phyloP scores from a whole-genome alignment of 2,113 vertebrate genomes.

The Desmodus rotundus region DNA sequence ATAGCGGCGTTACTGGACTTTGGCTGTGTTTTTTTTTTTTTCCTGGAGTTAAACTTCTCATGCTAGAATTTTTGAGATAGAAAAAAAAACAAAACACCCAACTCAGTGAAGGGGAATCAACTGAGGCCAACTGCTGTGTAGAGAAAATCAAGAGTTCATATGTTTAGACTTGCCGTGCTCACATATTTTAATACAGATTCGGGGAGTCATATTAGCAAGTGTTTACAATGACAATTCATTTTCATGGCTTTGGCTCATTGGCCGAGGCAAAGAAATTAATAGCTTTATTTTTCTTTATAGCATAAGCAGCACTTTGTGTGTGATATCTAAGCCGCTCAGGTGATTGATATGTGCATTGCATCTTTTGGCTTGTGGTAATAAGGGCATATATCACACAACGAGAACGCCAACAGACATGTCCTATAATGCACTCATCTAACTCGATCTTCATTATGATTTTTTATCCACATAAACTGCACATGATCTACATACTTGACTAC shows the following conservation, averaged over 20 bases:
- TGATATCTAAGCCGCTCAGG: constrained; percentile 9
- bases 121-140: constrained; percentile 5
- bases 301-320: constrained; percentile 36
- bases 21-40: not conserved
- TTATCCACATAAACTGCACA: constrained; percentile 36
- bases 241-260: constrained; percentile 57
- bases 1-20: not conserved
- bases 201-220: constrained; percentile 48
- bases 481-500: constrained; percentile 26
- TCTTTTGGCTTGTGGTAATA: constrained; percentile 63
- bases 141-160: not conserved
- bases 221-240: constrained; percentile 55
- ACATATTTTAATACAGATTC: constrained; percentile 49
- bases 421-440: not conserved
- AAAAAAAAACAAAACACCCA: not conserved
- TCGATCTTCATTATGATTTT: constrained; percentile 55
- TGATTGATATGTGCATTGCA: constrained; percentile 51
- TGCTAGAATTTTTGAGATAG: not conserved
- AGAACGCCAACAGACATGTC: constrained; percentile 37
- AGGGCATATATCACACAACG: constrained; percentile 37
- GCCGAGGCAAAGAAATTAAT: constrained; percentile 57
- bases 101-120: constrained; percentile 14
- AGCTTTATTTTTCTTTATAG: constrained; percentile 63
- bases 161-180: constrained; percentile 2
- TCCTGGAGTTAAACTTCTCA: constrained; percentile 37